Base-by-base conservation (phyloP, 2,113 vertebrate species). In the Entelurus aequoreus region DNA sequence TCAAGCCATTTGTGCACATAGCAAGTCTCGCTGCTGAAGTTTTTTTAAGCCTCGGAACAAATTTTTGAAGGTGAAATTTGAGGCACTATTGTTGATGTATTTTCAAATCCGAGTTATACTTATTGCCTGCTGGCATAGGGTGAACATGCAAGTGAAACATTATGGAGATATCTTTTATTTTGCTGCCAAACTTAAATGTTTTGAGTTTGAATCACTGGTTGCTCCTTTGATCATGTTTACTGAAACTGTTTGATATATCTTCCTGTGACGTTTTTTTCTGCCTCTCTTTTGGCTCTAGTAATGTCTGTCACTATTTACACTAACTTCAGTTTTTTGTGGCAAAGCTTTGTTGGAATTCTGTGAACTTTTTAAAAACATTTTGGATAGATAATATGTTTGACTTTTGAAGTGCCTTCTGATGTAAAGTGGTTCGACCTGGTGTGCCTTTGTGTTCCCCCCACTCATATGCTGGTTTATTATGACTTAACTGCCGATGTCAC, bases 401-500 rank as follows among this genome's bases (percentile, higher is more conserved):
- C 40, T 57, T 21, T 9, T 44, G 16, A 9, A 54, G 35, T 21
- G 44, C 55, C 40, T 46, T 57, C 10, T 44, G 55, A 44, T 11
- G 40, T 56, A 6, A 56, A 40, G 38, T 36, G 55, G 10, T 60
- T 62, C 44, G 68, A 73, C 70, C 77, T 76, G 75, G 75, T 78
- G 80, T 58, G 36, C 76, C 78, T 76, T 62, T 57, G 73, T 71
- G 63, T 69, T 77, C 69, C 58, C 57, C 65, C 64, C 59, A 56
- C 70, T 84, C 73, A 78, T 61, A 81, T 71, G 75, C 50, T 64
- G 67, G 72, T 84, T 88, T 81, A 62, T 87, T 84, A 84, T 83
- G 75, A 80, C 85, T 84, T 84, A 84, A 83, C 82, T 61, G 75
- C 72, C 74, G 69, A 84, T 61, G 81, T 87, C 80, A 53, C 62